These are phyloP conservation scores for Melinaea marsaeus DNA, from an alignment of 2,888 invertebrate genomes.

Conservation along the genomic window DNA sequence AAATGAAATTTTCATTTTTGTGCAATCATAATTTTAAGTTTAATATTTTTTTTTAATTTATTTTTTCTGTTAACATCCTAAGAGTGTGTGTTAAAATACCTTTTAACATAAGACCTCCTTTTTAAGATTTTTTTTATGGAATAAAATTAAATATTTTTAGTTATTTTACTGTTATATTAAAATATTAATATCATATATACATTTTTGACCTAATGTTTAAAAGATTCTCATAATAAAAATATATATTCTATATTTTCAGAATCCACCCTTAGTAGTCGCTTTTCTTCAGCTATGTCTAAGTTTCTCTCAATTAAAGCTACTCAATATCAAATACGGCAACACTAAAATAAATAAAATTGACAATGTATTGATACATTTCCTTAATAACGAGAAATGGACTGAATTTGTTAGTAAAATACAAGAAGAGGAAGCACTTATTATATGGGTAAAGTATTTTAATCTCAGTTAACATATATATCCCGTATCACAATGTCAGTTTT, in stretches of 20 bases:
- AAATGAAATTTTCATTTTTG: too few species aligned
- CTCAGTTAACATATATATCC: too few species aligned
- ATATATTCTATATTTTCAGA: conserved; percentile 47
- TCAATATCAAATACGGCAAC: conserved; percentile 64
- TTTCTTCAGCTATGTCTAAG: conserved; percentile 58
- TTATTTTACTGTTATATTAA: too few species aligned
- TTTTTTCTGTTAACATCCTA: too few species aligned
- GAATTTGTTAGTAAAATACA: conserved; percentile 42
- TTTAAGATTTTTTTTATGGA: too few species aligned
- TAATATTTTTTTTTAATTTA: too few species aligned
- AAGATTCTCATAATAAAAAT: background rate
- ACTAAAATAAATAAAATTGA: conserved; percentile 44
- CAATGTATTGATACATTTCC: conserved; percentile 53
- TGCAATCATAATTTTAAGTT: too few species aligned
- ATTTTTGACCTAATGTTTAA: background rate
- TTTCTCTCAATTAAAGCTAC: conserved; percentile 57
- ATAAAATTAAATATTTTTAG: too few species aligned
- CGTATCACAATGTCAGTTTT: too few species aligned
- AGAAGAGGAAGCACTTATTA: conserved; percentile 42
- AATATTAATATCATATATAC: background rate
- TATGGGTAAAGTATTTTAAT: conserved; percentile 50
- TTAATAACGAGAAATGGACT: conserved; percentile 55
- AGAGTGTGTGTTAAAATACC: too few species aligned
- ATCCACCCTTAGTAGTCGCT: conserved; percentile 45
- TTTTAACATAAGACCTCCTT: too few species aligned